Base-by-base conservation (phyloP, 2,888 invertebrate species). In the Drosophila tripunctata region DNA sequence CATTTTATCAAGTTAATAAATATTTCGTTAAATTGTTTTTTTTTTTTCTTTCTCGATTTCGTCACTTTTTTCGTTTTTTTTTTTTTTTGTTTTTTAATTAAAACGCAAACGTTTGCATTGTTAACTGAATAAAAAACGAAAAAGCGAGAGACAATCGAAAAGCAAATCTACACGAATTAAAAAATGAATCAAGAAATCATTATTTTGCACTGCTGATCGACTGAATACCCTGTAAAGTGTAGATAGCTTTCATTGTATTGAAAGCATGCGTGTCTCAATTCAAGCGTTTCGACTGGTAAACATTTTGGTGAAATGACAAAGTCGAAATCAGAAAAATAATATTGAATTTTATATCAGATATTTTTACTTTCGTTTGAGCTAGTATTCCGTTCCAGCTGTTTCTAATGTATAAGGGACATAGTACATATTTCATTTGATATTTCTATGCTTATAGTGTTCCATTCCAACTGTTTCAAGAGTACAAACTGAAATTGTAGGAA, bases 91-190 rank as follows among this genome's bases (percentile, higher is more conserved):
- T 51, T 44, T 19, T 35, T 58, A 68, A 75, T 75, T 57, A 69
- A 75, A 75, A 57, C 17, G 72, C 75, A 66, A 75, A 75, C 73
- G 75, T 75, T 66, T 69, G 75, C 75, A 73, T 48, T 71, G 45
- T 70, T 54, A 57, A 52, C 41, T 56, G 10, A 21, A 44, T n/a
- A 33, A 36, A 54, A 47, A 17, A 14, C 14, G 19, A 55, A 2
- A 48, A 12, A 24, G 3, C 24, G 24, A 55, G 44, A 44, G 10
- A 15, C 36, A 47, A 55, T 47, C 36, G 14, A 36, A 33, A 41
- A 4, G 12, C 33, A 40, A 31, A 50, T 31, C 40, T 41, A 38
- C 14, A 19, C 6, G 50, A 30, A 12, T 8, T 6, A 19, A n/a
- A 19, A 30, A 36, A 48, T 15, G 14, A 21, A n/a, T n/a, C 12